These are phyloP conservation scores for Emydocephalus ijimae DNA, from an alignment of 2,113 vertebrate species.

Conservation along the genomic window DNA sequence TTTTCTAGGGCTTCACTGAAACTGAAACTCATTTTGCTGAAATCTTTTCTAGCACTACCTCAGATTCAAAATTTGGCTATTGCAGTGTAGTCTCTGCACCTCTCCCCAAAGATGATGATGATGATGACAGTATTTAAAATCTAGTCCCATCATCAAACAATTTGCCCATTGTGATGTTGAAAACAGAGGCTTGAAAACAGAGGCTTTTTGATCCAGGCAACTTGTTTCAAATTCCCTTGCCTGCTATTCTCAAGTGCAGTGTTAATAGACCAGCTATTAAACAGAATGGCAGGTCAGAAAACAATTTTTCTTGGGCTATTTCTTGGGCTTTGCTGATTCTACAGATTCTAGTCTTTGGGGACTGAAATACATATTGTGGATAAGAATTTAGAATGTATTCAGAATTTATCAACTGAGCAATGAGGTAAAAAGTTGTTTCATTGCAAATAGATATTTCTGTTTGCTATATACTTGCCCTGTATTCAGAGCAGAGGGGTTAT, in stretches of 20 bases:
- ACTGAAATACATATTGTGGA: neutral
- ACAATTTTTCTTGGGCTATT: neutral
- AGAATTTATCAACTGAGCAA: neutral
- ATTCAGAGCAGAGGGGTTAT: neutral
- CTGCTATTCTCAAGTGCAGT: neutral
- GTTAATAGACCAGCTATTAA: neutral
- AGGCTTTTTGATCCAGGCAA: neutral
- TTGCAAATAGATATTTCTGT: neutral
- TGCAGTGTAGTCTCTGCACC: neutral
- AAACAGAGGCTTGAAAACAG: neutral
- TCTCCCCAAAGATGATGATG: neutral
- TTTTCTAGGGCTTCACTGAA: neutral
- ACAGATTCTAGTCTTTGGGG: neutral
- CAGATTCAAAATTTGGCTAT: neutral
- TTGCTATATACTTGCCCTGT: neutral
- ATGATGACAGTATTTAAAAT: neutral
- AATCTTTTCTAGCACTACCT: neutral
- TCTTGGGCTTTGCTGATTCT: neutral
- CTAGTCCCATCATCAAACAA: neutral
- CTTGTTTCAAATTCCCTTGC: neutral
- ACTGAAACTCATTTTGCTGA: neutral
- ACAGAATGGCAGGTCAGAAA: neutral
- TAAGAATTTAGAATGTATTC: neutral
- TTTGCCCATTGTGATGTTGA: neutral
- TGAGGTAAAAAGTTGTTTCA: neutral